These are phyloP conservation scores for Anagyrus pseudococci DNA, from an alignment of 2,888 invertebrate genomes.

Conservation along the genomic window DNA sequence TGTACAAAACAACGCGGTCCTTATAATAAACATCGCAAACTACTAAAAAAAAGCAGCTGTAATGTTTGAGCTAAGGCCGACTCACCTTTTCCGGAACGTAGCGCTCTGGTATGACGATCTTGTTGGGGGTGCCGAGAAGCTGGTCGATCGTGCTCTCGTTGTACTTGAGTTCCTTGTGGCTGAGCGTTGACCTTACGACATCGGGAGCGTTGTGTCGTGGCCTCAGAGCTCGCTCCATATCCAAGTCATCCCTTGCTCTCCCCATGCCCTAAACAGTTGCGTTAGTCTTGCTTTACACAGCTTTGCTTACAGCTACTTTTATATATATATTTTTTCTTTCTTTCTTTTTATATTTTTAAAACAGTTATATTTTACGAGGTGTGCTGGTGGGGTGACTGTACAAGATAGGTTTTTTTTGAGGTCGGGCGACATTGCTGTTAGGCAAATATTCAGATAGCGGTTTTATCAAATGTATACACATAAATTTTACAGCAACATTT, in stretches of 20 bases:
- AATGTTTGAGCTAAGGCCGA: neutral
- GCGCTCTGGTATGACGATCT: conserved; percentile 89
- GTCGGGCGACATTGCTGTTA: too few species aligned
- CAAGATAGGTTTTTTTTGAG: too few species aligned
- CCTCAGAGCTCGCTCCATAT: conserved; percentile 84
- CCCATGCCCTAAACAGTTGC: conserved; percentile 55
- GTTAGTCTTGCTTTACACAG: too few species aligned
- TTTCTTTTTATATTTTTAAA: neutral
- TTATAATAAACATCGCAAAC: neutral
- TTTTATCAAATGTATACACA: too few species aligned
- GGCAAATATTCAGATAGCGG: too few species aligned
- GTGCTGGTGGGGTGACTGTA: too few species aligned
- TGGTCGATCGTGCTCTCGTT: conserved; percentile 86
- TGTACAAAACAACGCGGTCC: conserved; percentile 50
- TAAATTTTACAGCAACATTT: too few species aligned
- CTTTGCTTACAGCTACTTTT: too few species aligned
- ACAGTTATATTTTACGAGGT: neutral
- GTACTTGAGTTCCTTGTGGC: conserved; percentile 70
- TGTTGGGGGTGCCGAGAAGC: conserved; percentile 84
- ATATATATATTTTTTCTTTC: too few species aligned
- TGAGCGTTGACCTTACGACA: conserved; percentile 83
- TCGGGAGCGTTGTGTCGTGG: conserved; percentile 82
- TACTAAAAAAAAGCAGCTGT: neutral
- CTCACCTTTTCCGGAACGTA: conserved; percentile 87
- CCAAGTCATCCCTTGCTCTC: conserved; percentile 82